Base-by-base conservation (phyloP, 2,113 vertebrate genomes). In the Trichomycterus rosablanca region DNA sequence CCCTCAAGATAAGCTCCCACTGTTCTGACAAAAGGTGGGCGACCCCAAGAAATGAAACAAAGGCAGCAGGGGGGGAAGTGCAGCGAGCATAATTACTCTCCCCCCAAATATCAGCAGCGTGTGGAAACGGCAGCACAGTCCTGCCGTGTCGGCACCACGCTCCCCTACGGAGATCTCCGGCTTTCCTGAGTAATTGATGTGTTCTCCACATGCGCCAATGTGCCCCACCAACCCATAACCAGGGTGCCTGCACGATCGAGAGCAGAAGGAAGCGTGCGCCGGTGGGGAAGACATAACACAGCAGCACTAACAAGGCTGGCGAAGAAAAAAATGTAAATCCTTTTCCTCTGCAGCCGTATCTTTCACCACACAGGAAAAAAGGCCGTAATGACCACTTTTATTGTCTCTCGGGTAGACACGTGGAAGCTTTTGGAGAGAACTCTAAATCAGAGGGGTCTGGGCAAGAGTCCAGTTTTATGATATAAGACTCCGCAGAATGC, bases 181-280 rank as follows among this genome's bases (percentile, higher is more conserved):
- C 77, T 76, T 75, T 7, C 55, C 42, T 26, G 72, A 75, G 77
- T 50, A 72, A 71, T 37, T 65, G 74, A 68, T 74, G 81, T 77
- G 78, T 84, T 82, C 77, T 80, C 68, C 70, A 43, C 30, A 78
- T 73, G 73, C 55, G 76, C n/a, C n/a, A 80, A 80, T 75, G 75
- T 66, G 3, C 40, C 44, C 63, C 42, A 34, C 68, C 66, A 66
- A 71, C 66, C 71, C 50, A 80, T 74, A 74, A 70, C 74, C 74
- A 73, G 75, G 71, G 79, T 66, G 73, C 78, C 76, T 16, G 64
- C 72, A 60, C 59, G 49, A 75, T 66, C 63, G 73, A 73, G 45
- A 66, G 63, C 67, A 68, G 68, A 70, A 59, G 59, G 10, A 20
- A 57, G 48, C 32, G 9, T 16, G 14, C 52, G 14, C 52, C 5